Evolutionary conservation across 1,140 invertebrate genomes (phyloP).

Genomic region (Notospermus geniculatus): DNA sequence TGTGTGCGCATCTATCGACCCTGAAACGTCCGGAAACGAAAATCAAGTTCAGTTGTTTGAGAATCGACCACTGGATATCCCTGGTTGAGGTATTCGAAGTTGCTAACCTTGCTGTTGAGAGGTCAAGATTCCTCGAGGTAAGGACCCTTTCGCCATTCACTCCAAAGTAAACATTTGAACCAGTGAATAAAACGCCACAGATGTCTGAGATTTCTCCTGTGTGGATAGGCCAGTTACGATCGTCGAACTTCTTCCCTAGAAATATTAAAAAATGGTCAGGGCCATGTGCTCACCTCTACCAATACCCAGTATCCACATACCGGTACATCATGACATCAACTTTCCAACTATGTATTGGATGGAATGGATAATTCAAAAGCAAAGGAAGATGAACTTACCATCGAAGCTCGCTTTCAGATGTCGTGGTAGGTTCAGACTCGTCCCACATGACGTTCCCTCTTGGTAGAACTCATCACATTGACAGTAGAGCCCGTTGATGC

Average conservation of each 20-base stretch:
- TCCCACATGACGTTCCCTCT: constrained; percentile 30
- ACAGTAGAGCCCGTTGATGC: constrained; percentile 51
- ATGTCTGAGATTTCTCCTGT: constrained; percentile 37
- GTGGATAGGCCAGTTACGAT: constrained; percentile 39
- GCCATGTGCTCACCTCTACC: too few relatives aligned
- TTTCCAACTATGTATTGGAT: too few relatives aligned
- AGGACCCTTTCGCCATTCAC: constrained; percentile 51
- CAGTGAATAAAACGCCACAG: constrained; percentile 48
- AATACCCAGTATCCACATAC: too few relatives aligned
- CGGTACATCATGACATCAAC: too few relatives aligned
- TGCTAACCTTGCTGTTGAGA: constrained; percentile 54
- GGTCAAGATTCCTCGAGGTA: constrained; percentile 50
- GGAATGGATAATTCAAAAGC: too few relatives aligned
- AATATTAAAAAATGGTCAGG: too few relatives aligned
- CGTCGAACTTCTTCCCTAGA: constrained; percentile 21
- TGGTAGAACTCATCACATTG: constrained; percentile 45
- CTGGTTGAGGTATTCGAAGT: too few relatives aligned
- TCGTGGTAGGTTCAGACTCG: constrained; percentile 29
- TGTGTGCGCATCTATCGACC: too few relatives aligned
- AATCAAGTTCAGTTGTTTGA: too few relatives aligned
- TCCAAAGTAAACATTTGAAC: constrained; percentile 47
- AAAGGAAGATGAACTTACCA: not conserved
- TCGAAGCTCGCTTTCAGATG: constrained; percentile 54
- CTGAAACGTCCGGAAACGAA: too few relatives aligned
- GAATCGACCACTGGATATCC: too few relatives aligned